Conservation (phyloP, 2,797 vertebrate genomes). For the Taenioides sp. region DNA sequence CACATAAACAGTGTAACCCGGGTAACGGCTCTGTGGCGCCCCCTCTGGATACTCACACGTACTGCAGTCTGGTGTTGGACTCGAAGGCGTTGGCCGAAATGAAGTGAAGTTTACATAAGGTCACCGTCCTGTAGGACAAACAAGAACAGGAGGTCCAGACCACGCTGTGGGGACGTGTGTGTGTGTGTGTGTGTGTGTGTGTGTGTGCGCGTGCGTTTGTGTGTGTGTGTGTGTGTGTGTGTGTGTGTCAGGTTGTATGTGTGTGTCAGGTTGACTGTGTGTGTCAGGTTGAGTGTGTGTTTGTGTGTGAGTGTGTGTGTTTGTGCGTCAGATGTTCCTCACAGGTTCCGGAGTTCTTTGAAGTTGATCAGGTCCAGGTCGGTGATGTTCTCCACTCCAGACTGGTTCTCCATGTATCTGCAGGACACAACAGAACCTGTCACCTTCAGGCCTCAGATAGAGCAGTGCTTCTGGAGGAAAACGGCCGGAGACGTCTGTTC, state of each 20-base stretch:
- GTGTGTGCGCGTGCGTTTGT: too few relatives aligned
- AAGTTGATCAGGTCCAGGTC: conserved; percentile 73
- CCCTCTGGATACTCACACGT: conserved; percentile 74
- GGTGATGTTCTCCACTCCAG: conserved; percentile 75
- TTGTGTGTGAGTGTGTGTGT: too few relatives aligned
- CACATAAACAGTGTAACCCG: too few relatives aligned
- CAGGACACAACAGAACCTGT: background rate
- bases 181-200: too few relatives aligned
- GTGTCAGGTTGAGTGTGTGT: too few relatives aligned
- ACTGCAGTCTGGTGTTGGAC: conserved; percentile 79
- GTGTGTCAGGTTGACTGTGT: too few relatives aligned
- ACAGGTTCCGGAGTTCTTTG: conserved; percentile 82
- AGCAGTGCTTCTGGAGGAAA: too few relatives aligned
- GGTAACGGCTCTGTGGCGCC: too few relatives aligned
- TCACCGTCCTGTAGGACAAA: conserved; percentile 70
- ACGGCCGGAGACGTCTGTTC: too few relatives aligned
- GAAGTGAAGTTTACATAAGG: conserved; percentile 69
- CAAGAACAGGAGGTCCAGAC: background rate
- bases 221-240: too few relatives aligned
- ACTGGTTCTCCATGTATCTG: conserved; percentile 81
- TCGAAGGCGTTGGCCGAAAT: conserved; percentile 78
- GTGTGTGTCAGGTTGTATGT: too few relatives aligned
- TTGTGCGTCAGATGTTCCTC: conserved; percentile 43
- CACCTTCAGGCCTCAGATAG: too few relatives aligned
- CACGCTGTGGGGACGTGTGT: background rate